Base-by-base conservation (phyloP, 2,797 vertebrate species). In the Phoeniculus purpureus region DNA sequence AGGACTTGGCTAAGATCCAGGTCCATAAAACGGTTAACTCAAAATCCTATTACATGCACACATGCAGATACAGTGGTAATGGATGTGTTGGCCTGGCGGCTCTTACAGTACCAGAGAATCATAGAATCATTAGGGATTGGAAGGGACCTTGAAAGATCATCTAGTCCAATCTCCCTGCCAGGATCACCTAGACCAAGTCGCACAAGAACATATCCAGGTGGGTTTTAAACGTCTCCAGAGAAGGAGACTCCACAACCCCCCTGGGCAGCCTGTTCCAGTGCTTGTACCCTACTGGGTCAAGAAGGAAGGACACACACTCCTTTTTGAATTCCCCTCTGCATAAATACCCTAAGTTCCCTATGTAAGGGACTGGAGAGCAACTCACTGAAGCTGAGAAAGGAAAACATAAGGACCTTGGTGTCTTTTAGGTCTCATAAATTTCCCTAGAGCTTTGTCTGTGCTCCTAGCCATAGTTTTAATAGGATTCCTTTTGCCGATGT, bases 271-370 rank as follows among this genome's bases (percentile, higher is more conserved):
- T 37, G 37, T 37, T 37, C 37, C 37, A 37, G 37, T 37, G 4
- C 31, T 73, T 26, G 32, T 65, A 47, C 34, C 61, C 29, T 55
- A n/a, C n/a, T 78, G 52, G 51, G 15, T 81, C 32, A 80, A 85
- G 45, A 45, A 43, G 0, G 3, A 34, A 15, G 6, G 4, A 9
- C 27, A 47, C 10, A 3, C 16, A 15, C 22, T 3, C 12, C 27
- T 51, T 81, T 67, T 77, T 84, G 62, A 26, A 60, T 14, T 7
- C 18, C 14, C 6, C 22, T 66, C 62, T 15, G 14, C 12, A n/a
- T 23, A 84, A 88, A 70, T 15, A 88, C 9, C 27, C 64, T 14
- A 25, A 88, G 40, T 31, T 74, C 27, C 27, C 52, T 14, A 0
- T 2, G 21, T 13, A 51, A 77, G 37, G 47, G 27, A 19, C 11